Conservation (phyloP, 2,797 vertebrate genomes). For the Malurus splendens region DNA sequence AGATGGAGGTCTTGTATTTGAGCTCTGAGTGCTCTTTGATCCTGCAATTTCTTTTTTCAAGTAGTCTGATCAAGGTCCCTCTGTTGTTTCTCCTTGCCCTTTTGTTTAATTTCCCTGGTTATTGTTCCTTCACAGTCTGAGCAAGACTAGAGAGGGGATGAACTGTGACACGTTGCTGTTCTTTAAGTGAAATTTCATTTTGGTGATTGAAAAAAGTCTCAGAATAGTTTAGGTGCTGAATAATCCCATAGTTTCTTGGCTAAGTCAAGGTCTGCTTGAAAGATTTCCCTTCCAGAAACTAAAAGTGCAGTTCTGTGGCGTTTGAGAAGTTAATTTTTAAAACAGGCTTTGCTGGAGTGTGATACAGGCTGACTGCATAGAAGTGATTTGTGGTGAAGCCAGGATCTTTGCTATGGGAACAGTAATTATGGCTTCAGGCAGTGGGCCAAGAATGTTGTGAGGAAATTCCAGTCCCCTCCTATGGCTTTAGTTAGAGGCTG, state of each 20-base stretch:
- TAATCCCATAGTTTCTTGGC: not conserved
- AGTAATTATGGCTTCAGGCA: conserved; percentile 75
- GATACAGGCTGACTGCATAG: conserved; percentile 35
- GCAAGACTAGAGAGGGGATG: not conserved
- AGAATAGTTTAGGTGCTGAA: not conserved
- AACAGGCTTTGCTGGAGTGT: conserved; percentile 33
- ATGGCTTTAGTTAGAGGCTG: conserved; percentile 35
- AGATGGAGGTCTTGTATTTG: not conserved
- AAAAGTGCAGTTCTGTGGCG: not conserved
- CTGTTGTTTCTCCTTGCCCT: not conserved
- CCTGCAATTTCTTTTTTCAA: not conserved
- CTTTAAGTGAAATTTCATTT: not conserved
- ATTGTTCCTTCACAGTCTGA: not conserved
- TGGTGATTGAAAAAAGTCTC: not conserved
- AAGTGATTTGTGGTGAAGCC: conserved; percentile 54
- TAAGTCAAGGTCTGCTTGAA: not conserved
- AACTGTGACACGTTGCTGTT: rapidly evolving
- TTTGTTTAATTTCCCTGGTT: not conserved
- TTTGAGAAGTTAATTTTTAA: conserved; percentile 57
- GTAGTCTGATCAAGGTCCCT: not conserved
- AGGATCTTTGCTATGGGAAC: conserved; percentile 71
- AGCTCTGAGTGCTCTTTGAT: not conserved
- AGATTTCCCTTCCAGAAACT: not conserved
- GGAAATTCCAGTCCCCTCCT: conserved; percentile 75
- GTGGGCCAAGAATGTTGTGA: conserved; percentile 78